Evolutionary conservation across 1,140 invertebrate species (phyloP).

Genomic region (Laupala kohalensis): DNA sequence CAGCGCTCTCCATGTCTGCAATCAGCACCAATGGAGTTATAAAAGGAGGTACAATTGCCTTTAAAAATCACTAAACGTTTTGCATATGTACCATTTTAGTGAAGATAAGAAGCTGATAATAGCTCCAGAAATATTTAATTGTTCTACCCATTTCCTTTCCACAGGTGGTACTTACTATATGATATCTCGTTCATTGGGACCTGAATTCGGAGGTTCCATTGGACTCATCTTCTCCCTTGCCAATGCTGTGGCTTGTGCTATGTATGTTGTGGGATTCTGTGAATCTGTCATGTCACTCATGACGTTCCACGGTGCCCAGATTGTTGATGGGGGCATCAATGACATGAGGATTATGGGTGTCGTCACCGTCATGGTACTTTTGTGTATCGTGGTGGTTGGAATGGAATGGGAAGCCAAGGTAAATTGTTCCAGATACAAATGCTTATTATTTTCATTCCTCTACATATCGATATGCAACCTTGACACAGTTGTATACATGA

Average conservation of each 20-base stretch:
- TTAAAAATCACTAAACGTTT: neutral
- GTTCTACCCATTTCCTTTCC: slow-evolving; percentile 14
- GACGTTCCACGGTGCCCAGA: slow-evolving; percentile 31
- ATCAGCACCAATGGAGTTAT: slow-evolving; percentile 91
- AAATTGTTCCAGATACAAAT: slow-evolving; percentile 13
- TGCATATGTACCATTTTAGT: neutral
- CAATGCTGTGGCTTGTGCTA: slow-evolving; percentile 92
- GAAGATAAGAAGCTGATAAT: neutral
- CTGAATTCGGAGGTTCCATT: slow-evolving; percentile 88
- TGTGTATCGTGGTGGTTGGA: slow-evolving; percentile 72
- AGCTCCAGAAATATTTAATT: neutral
- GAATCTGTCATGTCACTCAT: slow-evolving; percentile 71
- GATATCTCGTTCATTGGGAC: slow-evolving; percentile 89
- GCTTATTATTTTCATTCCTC: neutral
- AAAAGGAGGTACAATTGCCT: slow-evolving; percentile 54
- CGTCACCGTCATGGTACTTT: slow-evolving; percentile 60
- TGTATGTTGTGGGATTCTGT: slow-evolving; percentile 96
- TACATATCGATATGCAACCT: too few relatives aligned
- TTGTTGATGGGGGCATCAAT: slow-evolving; percentile 44
- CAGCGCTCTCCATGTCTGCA: slow-evolving; percentile 89
- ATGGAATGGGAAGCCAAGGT: slow-evolving; percentile 84
- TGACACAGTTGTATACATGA: too few relatives aligned
- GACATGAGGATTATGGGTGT: slow-evolving; percentile 55
- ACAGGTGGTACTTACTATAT: slow-evolving; percentile 93
- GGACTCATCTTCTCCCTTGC: slow-evolving; percentile 81